Evolutionary conservation across 2,113 vertebrate genomes (phyloP), one percentile per base, ranked within the genome.

Genomic region (Tetrao urogallus): DNA sequence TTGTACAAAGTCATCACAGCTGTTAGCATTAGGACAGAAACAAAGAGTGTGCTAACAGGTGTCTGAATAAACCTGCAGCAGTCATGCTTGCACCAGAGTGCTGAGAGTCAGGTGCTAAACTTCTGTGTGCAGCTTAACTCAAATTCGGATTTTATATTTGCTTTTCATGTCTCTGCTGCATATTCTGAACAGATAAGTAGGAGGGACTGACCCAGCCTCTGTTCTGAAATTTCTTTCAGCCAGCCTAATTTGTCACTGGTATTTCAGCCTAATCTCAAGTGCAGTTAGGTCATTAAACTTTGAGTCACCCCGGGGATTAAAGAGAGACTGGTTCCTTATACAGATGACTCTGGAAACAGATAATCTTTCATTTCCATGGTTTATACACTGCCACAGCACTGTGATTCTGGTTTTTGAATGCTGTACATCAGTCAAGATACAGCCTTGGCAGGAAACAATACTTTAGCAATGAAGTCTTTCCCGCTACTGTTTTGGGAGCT

Each of bases 301-400:
- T 56, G 75, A 81, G 57, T 91, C 89, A 91, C 85, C 76, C 82
- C 70, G 71, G 89, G 91, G 85, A 88, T 94, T 93, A 89, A 79
- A 6, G 34, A 75, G 42, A 77, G 70, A 60, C 36, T 71, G 45
- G 20, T 73, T 89, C 50, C 43, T 58, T 27, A 17, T 45, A 73
- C 78, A 85, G 4, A 70, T 58, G 10, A 48, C 66, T 69, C 63
- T 40, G 71, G 70, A 20, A 27, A 34, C 50, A 27, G 73, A 36
- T 71, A 91, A 89, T 86, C 69, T 81, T 50, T 54, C 38, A 8
- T 77, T 60, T 48, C 40, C 28, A 43, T 24, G 75, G 71, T 71
- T 94, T 82, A 28, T 58, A 72, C 45, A 1, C 82, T 50, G 48
- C 19, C 79, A 48, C 22, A 89, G 30, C 50, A 3, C 42, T 43